Evolutionary conservation across 2,888 invertebrate genomes (phyloP), one percentile per base, ranked within the genome.

Genomic region (Heliconius aoede): DNA sequence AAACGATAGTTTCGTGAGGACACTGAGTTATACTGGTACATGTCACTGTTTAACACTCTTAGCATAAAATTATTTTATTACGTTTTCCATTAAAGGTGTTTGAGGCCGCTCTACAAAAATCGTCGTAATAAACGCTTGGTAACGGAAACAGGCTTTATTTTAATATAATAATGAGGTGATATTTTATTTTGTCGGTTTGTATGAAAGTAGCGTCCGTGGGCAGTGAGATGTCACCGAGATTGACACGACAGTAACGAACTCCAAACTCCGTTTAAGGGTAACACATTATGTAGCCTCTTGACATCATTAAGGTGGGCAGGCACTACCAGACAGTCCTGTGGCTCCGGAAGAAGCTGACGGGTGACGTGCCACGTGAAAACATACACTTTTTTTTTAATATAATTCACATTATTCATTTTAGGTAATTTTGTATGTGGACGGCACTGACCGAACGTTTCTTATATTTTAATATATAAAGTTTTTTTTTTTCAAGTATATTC

Each of bases 251-350:
- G 90, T 93, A 93, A 93, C 92, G 92, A 93, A 92, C 90, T 83
- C 84, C 83, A 83, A 81, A 83, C 82, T 84, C 92, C 90, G 86
- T 89, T 90, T 92, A 93, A 85, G 92, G 92, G 82, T 84, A 86
- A 82, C 87, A 87, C 88, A 89, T 92, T 91, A 91, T 90, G 89
- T 90, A 88, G 88, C 88, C 89, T 92, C 90, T 92, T 93, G 93
- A 92, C 91, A 92, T 93, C 92, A 93, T 93, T 93, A 93, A 91
- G 87, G 86, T 83, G 83, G 85, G 80, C 83, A 83, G 64, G 85
- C 84, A 82, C 84, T 84, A 85, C 82, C 84, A 73, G 78, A 83
- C 83, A 83, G 85, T 85, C 84, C 85, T 82, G 82, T 83, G 78
- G 81, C 82, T 82, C 79, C 79, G 78, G 82, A 84, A 83, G 76